phyloP scores from a whole-genome alignment of 37 sponge, comb jelly and placozoan genomes.

The Lycopodina hypogea region DNA sequence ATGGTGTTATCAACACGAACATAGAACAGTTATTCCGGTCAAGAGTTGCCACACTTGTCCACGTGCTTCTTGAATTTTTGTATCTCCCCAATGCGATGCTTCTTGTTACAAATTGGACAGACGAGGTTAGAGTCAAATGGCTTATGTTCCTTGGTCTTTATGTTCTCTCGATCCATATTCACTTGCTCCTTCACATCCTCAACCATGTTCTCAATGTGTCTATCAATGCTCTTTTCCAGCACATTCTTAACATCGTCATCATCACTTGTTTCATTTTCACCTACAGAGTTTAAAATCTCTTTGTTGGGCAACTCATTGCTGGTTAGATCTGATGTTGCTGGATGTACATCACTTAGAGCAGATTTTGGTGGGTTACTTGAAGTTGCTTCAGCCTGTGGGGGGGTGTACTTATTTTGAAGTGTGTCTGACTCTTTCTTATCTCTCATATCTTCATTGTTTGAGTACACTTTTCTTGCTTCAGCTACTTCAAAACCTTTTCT shows the following conservation, averaged over 20 bases:
- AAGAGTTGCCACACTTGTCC: neutral
- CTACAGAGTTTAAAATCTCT: neutral
- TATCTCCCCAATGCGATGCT: constrained; percentile 48
- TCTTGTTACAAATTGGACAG: constrained; percentile 45
- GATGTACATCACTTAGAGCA: no score
- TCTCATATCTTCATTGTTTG: no score
- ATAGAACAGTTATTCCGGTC: neutral
- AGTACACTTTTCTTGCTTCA: no score
- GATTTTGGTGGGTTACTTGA: no score
- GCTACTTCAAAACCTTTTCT: no score
- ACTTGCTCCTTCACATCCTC: neutral
- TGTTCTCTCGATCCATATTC: neutral
- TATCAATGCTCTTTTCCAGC: neutral
- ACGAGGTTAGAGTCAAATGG: constrained; percentile 58
- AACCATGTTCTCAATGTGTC: neutral
- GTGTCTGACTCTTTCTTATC: no score
- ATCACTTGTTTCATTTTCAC: neutral
- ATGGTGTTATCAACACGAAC: no score
- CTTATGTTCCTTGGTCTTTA: neutral
- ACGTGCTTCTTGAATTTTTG: constrained; percentile 47
- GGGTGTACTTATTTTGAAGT: no score
- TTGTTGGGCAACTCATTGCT: neutral
- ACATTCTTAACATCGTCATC: neutral
- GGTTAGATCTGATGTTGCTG: no score
- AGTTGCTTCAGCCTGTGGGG: no score